phyloP scores from a whole-genome alignment of 2,797 vertebrate genomes.

The Neoniphon sammara region DNA sequence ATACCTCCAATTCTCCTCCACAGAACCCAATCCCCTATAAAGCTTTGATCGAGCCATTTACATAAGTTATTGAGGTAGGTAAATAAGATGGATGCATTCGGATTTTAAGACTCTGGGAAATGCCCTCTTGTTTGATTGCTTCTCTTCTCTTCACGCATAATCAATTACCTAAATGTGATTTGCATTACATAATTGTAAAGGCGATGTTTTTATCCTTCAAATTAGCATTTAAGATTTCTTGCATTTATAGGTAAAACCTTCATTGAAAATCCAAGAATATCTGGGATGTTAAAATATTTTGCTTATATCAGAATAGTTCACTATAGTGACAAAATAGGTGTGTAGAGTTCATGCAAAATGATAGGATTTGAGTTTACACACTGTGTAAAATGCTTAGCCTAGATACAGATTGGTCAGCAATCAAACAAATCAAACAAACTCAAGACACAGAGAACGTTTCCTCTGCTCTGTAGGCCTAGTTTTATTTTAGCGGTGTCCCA shows the following conservation, averaged over 20 bases:
- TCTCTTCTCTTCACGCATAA: constrained; percentile 31
- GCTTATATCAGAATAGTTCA: constrained; percentile 7
- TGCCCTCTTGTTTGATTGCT: constrained; percentile 46
- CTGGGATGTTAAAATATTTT: neutral
- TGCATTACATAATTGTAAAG: constrained; percentile 16
- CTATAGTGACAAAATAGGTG: constrained; percentile 13
- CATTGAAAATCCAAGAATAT: constrained; percentile 4
- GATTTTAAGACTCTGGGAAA: constrained; percentile 40
- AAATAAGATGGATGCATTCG: constrained; percentile 2
- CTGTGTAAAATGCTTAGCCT: constrained; percentile 36
- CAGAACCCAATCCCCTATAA: constrained; percentile 49
- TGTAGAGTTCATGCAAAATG: neutral
- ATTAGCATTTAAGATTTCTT: neutral
- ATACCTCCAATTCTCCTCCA: constrained; percentile 66
- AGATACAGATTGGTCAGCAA: constrained; percentile 23
- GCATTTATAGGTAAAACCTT: constrained; percentile 6
- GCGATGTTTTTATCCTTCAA: constrained; percentile 18
- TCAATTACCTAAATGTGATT: constrained; percentile 28
- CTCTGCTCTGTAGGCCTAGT: constrained; percentile 35
- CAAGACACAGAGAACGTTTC: constrained; percentile 37
- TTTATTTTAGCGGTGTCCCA: constrained; percentile 14
- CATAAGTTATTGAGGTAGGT: constrained; percentile 27
- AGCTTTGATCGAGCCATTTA: constrained; percentile 56
- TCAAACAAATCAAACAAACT: constrained; percentile 33
- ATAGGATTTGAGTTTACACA: constrained; percentile 41